phyloP scores from a whole-genome alignment of 2,797 vertebrate genomes.

The Lepidocolaptes lacrymiger region DNA sequence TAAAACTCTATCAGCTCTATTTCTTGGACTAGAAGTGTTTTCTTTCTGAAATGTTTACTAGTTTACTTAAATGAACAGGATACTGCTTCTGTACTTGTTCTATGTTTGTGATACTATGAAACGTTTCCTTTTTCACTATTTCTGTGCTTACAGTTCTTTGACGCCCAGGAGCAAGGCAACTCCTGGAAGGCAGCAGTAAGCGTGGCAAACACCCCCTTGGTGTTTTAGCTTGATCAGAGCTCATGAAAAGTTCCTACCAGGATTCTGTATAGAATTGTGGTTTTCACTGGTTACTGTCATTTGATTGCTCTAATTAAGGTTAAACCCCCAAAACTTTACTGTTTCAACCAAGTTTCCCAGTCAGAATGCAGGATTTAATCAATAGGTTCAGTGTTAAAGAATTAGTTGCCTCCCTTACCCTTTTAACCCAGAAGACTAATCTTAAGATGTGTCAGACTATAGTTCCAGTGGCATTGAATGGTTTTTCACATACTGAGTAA shows the following conservation, averaged over 20 bases:
- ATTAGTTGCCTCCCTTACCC: not conserved
- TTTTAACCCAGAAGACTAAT: not conserved
- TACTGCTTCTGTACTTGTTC: not conserved
- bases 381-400: not conserved
- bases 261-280: not conserved
- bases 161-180: not conserved
- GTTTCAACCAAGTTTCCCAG: not conserved
- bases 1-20: not conserved
- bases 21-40: not conserved
- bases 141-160: not conserved
- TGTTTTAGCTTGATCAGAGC: not conserved
- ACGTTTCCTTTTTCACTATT: not conserved
- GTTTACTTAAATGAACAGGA: not conserved
- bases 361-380: not conserved
- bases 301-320: not conserved
- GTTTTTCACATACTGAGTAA: not conserved
- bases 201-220: not conserved
- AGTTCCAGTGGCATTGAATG: not conserved
- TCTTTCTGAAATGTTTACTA: not conserved
- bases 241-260: not conserved
- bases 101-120: not conserved
- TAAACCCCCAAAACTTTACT: not conserved
- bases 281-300: not conserved
- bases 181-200: not conserved
- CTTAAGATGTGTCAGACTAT: not conserved